These are phyloP conservation scores for Drosophila sturtevanti DNA, from an alignment of 1,140 invertebrate genomes.

Conservation along the genomic window DNA sequence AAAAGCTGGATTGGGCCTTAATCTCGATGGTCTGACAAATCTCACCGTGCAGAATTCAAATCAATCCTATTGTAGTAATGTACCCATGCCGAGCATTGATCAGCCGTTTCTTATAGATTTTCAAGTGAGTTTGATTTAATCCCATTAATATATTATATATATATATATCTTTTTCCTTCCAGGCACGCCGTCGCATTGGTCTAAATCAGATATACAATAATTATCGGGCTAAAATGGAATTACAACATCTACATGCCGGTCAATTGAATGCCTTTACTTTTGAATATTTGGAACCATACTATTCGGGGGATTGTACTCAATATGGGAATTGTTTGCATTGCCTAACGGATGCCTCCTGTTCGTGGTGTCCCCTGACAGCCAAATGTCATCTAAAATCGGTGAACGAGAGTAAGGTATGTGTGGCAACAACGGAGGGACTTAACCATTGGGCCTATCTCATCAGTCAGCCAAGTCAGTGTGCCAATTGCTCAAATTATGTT, in stretches of 20 bases:
- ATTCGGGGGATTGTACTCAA: constrained; percentile 89
- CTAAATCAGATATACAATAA: constrained; percentile 74
- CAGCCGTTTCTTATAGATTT: constrained; percentile 88
- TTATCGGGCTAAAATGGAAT: constrained; percentile 91
- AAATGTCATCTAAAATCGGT: constrained; percentile 86
- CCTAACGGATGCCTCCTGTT: constrained; percentile 93
- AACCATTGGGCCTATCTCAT: constrained; percentile 90
- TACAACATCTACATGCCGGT: constrained; percentile 88
- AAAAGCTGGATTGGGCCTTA: constrained; percentile 80
- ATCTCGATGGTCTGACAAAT: constrained; percentile 81
- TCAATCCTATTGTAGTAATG: constrained; percentile 86
- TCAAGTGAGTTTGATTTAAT: constrained; percentile 63
- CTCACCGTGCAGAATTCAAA: constrained; percentile 88
- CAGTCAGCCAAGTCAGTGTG: constrained; percentile 90
- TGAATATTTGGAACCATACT: constrained; percentile 94
- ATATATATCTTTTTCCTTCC: background rate
- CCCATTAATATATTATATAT: no score
- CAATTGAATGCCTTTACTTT: constrained; percentile 92
- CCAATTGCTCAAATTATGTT: constrained; percentile 94
- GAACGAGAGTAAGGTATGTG: constrained; percentile 87
- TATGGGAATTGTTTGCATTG: constrained; percentile 94
- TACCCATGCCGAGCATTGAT: constrained; percentile 85
- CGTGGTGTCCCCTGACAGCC: constrained; percentile 92
- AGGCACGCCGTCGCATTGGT: constrained; percentile 84
- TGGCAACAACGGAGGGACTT: background rate